Evolutionary conservation across 2,113 vertebrate species (phyloP).

Genomic region (Ictalurus furcatus): DNA sequence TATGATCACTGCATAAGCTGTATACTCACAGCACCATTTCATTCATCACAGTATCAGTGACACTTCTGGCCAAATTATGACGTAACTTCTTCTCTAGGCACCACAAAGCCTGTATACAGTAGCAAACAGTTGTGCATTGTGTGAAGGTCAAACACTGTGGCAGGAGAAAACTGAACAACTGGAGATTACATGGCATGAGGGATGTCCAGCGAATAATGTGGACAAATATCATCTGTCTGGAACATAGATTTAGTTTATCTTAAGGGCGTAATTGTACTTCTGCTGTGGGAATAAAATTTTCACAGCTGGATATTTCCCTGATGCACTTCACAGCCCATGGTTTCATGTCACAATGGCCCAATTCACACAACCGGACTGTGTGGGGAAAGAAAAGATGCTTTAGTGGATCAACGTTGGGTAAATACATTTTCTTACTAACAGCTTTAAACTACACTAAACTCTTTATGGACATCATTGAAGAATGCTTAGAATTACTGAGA

Average conservation of each 20-base stretch:
- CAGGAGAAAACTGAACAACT: constrained; percentile 1
- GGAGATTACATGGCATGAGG: not conserved
- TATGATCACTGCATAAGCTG: not conserved
- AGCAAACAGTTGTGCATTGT: constrained; percentile 1
- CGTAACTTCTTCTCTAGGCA: not conserved
- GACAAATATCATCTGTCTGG: constrained; percentile 7
- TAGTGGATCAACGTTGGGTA: not conserved
- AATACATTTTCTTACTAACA: not conserved
- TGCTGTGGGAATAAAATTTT: constrained; percentile 18
- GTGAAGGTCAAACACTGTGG: constrained; percentile 18
- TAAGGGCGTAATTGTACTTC: not conserved
- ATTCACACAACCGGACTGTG: not conserved
- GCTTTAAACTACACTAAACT: not conserved
- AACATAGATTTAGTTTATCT: constrained; percentile 8
- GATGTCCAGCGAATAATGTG: not conserved
- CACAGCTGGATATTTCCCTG: constrained; percentile 29
- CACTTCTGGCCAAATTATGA: not conserved
- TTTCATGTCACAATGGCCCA: not conserved
- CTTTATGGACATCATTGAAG: not conserved
- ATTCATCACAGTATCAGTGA: not conserved
- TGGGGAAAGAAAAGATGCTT: constrained; percentile 3
- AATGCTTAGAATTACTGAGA: not conserved
- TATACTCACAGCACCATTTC: not conserved
- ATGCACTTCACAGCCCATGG: constrained; percentile 22
- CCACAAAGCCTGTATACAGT: not conserved